Evolutionary conservation across 2,888 invertebrate genomes (phyloP).

Genomic region (Ophion ventricosus): DNA sequence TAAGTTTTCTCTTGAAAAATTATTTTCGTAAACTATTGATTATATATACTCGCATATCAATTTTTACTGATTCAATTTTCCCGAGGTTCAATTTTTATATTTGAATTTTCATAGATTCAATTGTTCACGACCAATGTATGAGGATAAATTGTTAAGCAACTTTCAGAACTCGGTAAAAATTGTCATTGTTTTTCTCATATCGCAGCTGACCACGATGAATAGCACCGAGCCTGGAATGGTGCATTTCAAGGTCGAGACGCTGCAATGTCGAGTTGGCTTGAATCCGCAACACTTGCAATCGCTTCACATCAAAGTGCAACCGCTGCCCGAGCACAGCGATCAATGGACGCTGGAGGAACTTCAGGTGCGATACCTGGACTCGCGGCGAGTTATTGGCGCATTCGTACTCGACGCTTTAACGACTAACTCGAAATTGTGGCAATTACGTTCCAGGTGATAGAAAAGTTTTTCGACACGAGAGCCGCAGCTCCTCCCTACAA

Average conservation of each 20-base stretch:
- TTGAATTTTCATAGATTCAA: neutral
- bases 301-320: constrained; percentile 92
- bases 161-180: neutral
- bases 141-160: neutral
- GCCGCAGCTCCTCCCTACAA: constrained; percentile 96
- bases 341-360: constrained; percentile 94
- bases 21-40: no score
- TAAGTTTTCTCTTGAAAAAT: no score
- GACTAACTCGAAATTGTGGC: neutral
- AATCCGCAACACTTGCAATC: constrained; percentile 96
- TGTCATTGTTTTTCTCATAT: constrained; percentile 30
- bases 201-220: constrained; percentile 88
- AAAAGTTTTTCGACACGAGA: constrained; percentile 95
- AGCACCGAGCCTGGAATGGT: constrained; percentile 94
- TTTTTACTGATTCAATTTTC: constrained; percentile 11
- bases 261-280: constrained; percentile 94
- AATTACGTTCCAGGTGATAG: constrained; percentile 87
- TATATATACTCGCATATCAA: no score
- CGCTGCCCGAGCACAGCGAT: constrained; percentile 93
- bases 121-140: neutral
- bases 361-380: constrained; percentile 84
- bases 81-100: neutral
- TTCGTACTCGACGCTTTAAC: neutral
- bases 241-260: constrained; percentile 94
- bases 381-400: neutral